Evolutionary conservation across 2,888 invertebrate genomes (phyloP), one percentile per base, ranked within the genome.

Genomic region (Trichopria drosophilae): DNA sequence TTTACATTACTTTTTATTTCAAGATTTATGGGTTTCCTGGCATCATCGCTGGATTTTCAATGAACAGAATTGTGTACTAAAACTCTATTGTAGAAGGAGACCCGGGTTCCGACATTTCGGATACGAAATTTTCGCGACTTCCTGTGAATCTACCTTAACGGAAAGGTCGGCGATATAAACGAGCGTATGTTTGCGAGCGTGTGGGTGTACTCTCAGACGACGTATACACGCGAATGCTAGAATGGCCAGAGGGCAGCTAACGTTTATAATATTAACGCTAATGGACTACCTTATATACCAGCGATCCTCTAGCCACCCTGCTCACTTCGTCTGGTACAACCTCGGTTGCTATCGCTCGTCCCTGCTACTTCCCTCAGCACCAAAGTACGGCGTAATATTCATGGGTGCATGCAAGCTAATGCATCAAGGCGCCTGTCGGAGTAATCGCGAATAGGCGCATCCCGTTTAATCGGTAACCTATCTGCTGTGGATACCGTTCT

Each of bases 261-360:
- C 74, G 73, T 72, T 75, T 73, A 74, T 73, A 73, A 74, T 74
- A 73, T 75, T 75, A 75, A 74, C 74, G 74, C 72, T 75, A 75
- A 75, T 75, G 75, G 74, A 75, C 73, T 74, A 71, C 71, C 75
- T 74, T 73, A 72, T 73, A 69, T 66, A 65, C 66, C 63, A 58
- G 55, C 52, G 29, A 44, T 31, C 45, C 55, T 46, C 41, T 18
- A 24, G 28, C 46, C n/a, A 44, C 35, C 34, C 43, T 44, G 26
- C 36, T 6, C 28, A 23, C 36, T 26, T 36, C 19, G 19, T 13
- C 23, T 24, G 29, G 34, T 28, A 40, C 29, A 37, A n/a, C 42
- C 24, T 39, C 41, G n/a, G 31, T 12, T 42, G n/a, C 35, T 13
- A 23, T 16, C 12, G 15, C 32, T 16, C 50, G 15, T 35, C 7